Evolutionary conservation across 2,797 vertebrate genomes (phyloP).

Genomic region (Clarias laeviceps): DNA sequence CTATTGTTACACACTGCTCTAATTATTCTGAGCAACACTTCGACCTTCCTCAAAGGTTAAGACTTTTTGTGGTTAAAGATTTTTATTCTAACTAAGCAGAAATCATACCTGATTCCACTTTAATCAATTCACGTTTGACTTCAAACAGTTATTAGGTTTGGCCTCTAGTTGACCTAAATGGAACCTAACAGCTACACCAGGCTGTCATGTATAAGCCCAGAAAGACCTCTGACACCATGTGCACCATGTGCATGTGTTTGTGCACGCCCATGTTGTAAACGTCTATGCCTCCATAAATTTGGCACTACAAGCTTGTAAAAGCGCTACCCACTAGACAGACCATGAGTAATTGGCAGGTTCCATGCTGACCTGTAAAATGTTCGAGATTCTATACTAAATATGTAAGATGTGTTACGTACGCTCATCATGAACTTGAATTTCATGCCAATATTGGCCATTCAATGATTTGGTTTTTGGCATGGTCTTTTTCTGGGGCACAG

Average conservation of each 20-base stretch:
- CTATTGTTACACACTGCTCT: neutral
- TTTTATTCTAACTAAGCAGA: too few relatives aligned
- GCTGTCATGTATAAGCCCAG: neutral
- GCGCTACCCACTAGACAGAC: neutral
- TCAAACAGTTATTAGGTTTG: neutral
- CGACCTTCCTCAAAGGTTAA: neutral
- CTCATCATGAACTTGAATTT: too few relatives aligned
- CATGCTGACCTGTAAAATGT: neutral
- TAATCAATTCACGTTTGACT: neutral
- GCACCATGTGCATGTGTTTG: neutral
- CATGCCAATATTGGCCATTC: too few relatives aligned
- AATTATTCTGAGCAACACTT: neutral
- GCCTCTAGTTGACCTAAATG: neutral
- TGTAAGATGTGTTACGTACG: neutral
- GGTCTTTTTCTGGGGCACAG: too few relatives aligned
- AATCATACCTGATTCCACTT: neutral
- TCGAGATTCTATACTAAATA: neutral
- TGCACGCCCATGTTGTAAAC: neutral
- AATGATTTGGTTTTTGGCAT: too few relatives aligned
- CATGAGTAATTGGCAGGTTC: neutral
- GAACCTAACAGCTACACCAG: neutral
- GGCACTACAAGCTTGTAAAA: neutral
- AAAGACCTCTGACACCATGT: neutral
- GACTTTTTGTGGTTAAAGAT: too few relatives aligned
- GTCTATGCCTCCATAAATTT: neutral